A percentile compares a stretch with the other conserved stretches of the same genome.
phyloP scores from a whole-genome alignment of 2,888 invertebrate species.

The Oxyscelio sp. region DNA sequence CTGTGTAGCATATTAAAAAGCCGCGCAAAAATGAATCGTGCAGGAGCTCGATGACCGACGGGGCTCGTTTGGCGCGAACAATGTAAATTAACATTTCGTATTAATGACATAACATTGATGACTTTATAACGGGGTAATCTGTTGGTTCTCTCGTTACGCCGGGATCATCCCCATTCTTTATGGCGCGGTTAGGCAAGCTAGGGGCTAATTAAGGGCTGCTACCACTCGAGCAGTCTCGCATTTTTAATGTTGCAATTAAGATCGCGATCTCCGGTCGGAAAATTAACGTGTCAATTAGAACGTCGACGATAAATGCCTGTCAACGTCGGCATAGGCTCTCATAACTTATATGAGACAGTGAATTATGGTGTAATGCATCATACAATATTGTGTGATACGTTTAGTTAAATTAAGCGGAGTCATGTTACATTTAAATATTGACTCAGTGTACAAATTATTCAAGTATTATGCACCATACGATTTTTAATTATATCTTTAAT shows the following conservation, averaged over 20 bases:
- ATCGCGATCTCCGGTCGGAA: conserved; percentile 77
- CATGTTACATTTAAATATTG: no score
- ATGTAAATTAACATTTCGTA: conserved; percentile 32
- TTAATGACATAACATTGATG: conserved; percentile 20
- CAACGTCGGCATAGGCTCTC: conserved; percentile 79
- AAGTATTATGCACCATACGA: no score
- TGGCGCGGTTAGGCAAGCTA: conserved; percentile 38
- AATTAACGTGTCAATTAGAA: conserved; percentile 86
- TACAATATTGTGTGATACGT: conserved; percentile 72
- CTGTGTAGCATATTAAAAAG: conserved; percentile 27
- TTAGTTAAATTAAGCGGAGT: no score
- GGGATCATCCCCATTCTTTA: conserved; percentile 16
- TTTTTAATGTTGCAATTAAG: conserved; percentile 80
- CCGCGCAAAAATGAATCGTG: conserved; percentile 11
- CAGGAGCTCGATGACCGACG: no score
- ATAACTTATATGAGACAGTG: conserved; percentile 81
- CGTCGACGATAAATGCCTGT: conserved; percentile 84
- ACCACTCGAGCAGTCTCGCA: no score
- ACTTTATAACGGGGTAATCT: conserved; percentile 10
- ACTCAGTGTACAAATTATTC: no score
- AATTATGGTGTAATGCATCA: conserved; percentile 84
- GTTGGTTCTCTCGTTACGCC: neutral
- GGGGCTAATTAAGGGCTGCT: conserved; percentile 77
- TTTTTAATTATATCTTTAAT: neutral
- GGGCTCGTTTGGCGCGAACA: no score